Evolutionary conservation across 2,113 vertebrate genomes (phyloP), one percentile per base, ranked within the genome.

Genomic region (Chaenocephalus aceratus): DNA sequence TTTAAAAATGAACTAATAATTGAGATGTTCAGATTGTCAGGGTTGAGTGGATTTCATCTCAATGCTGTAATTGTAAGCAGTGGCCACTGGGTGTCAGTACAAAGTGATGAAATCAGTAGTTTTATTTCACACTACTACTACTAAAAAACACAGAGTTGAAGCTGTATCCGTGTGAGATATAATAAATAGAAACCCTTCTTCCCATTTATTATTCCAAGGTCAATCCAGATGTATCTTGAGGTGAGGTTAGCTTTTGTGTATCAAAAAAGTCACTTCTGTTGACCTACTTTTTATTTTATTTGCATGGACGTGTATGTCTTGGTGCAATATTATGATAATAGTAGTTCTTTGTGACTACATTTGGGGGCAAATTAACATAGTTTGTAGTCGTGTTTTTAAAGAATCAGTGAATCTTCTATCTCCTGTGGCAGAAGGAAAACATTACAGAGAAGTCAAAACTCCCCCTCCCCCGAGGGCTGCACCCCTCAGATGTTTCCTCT

Each of bases 41-140:
- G 10, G n/a, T 44, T 61, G 0, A 23, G 14, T 23, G 6, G 18
- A 14, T 49, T 13, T 9, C 0, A 21, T 34, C 6, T 13, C 1
- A 15, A 6, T 63, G 59, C 11, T 90, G 84, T 65, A 84, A 66
- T 62, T 26, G 11, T 54, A 18, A 26, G 10, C 9, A 1, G 18
- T 8, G 2, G 15, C 61, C 91, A 89, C 74, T 30, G 76, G 89
- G 49, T 14, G 89, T 83, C 91, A 85, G 60, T 59, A 67, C 30
- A 78, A 21, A 48, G 64, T 52, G 49, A 56, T 41, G 36, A 52
- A 80, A 66, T 0, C 48, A 11, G 34, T 1, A 5, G 16, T 5
- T 21, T 69, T 10, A 13, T 65, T n/a, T 13, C 0, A 41, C 14
- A 36, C 14, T 10, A 48, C 46, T 6, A 51, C 21, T 21, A 21